Base-by-base conservation (phyloP, 1,140 invertebrate species). In the Macrobrachium rosenbergii region DNA sequence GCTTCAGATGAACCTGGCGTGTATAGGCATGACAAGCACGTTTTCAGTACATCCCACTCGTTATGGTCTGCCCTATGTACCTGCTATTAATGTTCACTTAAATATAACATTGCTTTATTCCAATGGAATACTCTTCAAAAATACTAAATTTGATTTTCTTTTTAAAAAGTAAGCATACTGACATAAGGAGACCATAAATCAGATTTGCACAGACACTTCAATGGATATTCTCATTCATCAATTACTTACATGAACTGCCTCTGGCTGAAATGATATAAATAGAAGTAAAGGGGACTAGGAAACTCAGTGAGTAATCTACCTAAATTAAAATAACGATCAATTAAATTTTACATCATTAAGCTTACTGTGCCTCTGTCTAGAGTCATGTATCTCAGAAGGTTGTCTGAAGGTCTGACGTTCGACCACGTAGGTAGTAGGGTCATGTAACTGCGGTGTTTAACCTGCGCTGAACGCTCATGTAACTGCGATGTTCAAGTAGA, bases 341-440 rank as follows among this genome's bases (percentile, higher is more conserved):
- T 88, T 43, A 82, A 82, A 88, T 88, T 88, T 83, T 88, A 88
- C 72, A 88, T 72, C 86, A 88, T 80, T 88, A 88, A 88, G 86
- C 86, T 88, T 88, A 88, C 86, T 88, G 86, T 88, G 86, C 86
- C 86, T 52, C 52, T 83, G 86, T 88, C 86, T 82, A 88, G 80
- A 77, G 85, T 87, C 78, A 82, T 78, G 79, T 82, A 88, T 88
- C 86, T 83, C 80, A 67, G 86, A 88, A 82, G 86, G 86, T 76
- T 88, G 86, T 88, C 86, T 88, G 86, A 88, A 88, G 86, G 73
- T 88, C 86, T 88, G 86, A 88, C 86, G 86, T 88, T 88, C 86
- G 86, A 88, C 82, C 85, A 87, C 85, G 85, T 87, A 87, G 85
- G 85, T 87, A 52, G 52, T 52, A 87, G 85, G 85, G 80, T 88